These are phyloP conservation scores for Catalaphyllia jardinei DNA, from an alignment of 64 coral and sea anemone species.

Conservation along the genomic window DNA sequence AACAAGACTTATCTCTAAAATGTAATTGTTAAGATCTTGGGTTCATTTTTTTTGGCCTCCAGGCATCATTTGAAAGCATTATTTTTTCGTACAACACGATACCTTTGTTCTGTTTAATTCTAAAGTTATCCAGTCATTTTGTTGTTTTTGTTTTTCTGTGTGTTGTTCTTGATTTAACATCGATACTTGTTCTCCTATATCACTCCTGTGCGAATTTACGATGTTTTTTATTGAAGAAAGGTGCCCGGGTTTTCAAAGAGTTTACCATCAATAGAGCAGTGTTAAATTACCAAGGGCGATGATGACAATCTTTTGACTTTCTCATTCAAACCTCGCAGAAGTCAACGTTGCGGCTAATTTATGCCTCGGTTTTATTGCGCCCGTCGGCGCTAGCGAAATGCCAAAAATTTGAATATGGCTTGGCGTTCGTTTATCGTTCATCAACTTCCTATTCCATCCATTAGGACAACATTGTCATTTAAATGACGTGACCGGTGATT, in stretches of 20 bases:
- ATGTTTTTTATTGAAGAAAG: background rate
- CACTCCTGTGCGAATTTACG: no score
- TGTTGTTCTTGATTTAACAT: background rate
- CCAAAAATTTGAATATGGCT: constrained; percentile 42
- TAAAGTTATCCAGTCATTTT: background rate
- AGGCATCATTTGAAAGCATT: background rate
- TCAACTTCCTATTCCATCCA: background rate
- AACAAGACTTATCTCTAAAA: background rate
- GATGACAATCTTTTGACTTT: background rate
- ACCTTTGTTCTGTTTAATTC: constrained; percentile 3
- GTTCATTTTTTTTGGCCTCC: background rate
- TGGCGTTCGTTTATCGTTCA: constrained; percentile 10
- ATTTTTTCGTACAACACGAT: background rate
- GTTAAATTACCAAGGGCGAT: background rate
- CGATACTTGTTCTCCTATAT: background rate
- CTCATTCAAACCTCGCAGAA: background rate
- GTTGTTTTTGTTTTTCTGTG: background rate
- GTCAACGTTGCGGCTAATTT: background rate
- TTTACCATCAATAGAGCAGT: background rate
- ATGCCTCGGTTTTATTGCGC: background rate
- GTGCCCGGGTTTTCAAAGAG: background rate
- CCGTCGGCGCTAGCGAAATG: background rate
- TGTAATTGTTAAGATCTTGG: background rate
- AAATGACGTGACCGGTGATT: constrained; percentile 3
- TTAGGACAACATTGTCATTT: constrained; percentile 27